Percentiles rank a stretch among this genome's conserved stretches.
Conservation (phyloP, 2,888 invertebrate genomes). For the Acheta domesticus region DNA sequence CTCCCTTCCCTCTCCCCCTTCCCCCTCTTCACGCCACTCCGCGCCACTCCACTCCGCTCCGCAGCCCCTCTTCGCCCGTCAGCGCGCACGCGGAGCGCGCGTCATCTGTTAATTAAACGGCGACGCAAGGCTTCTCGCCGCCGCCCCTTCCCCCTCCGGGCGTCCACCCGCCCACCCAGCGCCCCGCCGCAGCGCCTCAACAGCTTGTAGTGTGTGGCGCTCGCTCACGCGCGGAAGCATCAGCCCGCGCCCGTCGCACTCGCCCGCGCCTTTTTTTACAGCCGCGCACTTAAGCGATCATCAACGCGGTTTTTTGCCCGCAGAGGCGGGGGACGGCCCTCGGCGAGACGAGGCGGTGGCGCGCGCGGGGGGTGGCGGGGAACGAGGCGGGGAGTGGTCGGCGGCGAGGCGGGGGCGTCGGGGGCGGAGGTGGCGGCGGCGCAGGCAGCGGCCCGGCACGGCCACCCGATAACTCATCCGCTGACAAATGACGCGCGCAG, state of each 20-base stretch:
- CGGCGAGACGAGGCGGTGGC: neutral
- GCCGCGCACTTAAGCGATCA: conserved; percentile 18
- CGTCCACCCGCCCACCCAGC: too few relatives aligned
- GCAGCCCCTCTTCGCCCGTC: neutral
- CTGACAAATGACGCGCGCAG: conserved; percentile 9
- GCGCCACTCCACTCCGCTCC: neutral
- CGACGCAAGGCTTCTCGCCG: too few relatives aligned
- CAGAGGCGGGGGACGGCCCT: neutral
- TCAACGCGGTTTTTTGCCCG: conserved; percentile 1
- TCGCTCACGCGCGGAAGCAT: too few relatives aligned
- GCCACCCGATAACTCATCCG: conserved; percentile 6
- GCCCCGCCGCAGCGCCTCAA: too few relatives aligned
- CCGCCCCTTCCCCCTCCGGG: too few relatives aligned
- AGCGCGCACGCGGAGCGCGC: neutral
- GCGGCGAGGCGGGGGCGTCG: neutral
- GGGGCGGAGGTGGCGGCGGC: neutral
- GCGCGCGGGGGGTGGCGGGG: neutral
- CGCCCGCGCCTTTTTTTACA: neutral
- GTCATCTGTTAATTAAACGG: neutral
- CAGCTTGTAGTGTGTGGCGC: too few relatives aligned
- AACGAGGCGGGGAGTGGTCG: neutral
- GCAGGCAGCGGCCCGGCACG: neutral
- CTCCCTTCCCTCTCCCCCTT: neutral
- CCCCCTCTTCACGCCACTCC: neutral
- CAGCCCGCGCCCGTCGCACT: neutral